phyloP scores from a whole-genome alignment of 2,888 invertebrate species.

The Adelphocoris suturalis region DNA sequence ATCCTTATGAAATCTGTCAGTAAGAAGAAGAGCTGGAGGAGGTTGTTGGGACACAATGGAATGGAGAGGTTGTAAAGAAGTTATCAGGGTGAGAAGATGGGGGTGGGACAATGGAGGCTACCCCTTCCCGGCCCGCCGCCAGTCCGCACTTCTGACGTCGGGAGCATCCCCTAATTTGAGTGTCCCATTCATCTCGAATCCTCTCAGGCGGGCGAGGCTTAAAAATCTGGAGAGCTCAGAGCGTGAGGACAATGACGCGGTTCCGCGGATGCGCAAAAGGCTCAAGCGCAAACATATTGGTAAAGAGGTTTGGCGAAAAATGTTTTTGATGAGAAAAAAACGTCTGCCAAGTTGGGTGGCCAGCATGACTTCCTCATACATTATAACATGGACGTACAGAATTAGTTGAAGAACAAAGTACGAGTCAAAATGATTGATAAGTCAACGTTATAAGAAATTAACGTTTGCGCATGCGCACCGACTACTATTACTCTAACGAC shows the following conservation, averaged over 20 bases:
- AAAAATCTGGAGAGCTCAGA: constrained; percentile 17
- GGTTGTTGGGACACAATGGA: constrained; percentile 25
- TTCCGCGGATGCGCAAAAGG: not conserved
- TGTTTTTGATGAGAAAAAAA: no score
- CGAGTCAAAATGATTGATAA: no score
- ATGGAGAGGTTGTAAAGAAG: constrained; percentile 42
- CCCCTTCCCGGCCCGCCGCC: not conserved
- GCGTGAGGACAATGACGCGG: not conserved
- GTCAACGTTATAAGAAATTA: no score
- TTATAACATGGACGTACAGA: no score
- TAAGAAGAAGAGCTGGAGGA: constrained; percentile 26
- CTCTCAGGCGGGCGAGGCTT: not conserved
- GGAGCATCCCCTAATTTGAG: constrained; percentile 40
- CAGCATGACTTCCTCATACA: no score
- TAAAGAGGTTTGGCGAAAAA: no score
- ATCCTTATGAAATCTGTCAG: constrained; percentile 43
- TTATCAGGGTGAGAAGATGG: constrained; percentile 30
- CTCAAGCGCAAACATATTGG: no score
- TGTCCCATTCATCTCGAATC: constrained; percentile 38
- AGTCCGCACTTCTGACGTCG: not conserved
- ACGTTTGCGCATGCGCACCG: no score
- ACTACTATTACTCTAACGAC: no score
- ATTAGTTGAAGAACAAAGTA: no score
- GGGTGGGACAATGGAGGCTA: constrained; percentile 12
- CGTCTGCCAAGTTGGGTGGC: no score